Base-by-base conservation (phyloP, 2,113 vertebrate species). In the Andinoacara biseriatus region DNA sequence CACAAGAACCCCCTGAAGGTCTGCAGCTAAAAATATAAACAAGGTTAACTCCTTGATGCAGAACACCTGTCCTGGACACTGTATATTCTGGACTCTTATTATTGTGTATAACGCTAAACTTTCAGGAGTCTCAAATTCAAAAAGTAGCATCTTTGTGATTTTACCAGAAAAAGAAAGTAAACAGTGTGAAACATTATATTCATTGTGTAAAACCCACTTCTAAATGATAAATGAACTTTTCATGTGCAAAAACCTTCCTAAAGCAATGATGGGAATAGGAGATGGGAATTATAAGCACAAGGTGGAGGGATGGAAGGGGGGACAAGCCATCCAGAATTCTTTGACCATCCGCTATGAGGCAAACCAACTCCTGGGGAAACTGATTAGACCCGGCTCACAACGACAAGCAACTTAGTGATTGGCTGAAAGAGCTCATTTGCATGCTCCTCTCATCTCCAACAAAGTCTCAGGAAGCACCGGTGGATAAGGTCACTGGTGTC, bases 11-110 rank as follows among this genome's bases (percentile, higher is more conserved):
- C 91, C 92, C 91, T 87, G 80, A 92, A 91, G 89, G 87, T 88
- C 84, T 84, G 82, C 58, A 58, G 90, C 93, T 95, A 94, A 94
- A 95, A 94, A 94, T 94, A 94, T 93, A 89, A 94, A 90, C 85
- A 92, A 87, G 92, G 93, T 87, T 94, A 93, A 91, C 87, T 93
- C 87, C 86, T 90, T 82, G 83, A 91, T 90, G 90, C 87, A 83
- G 82, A 91, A 90, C 92, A 93, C 61, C 89, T 93, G 89, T 92
- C 91, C 86, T 76, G 54, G 40, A 83, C 80, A 43, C 88, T 80
- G 76, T 86, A 87, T 83, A 90, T 90, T 76, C 84, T 77, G 76
- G 43, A 83, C 77, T 87, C 24, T n/a, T 40, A 82, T 74, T 49
- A 60, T 78, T 59, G 13, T 24, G 10, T 69, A n/a, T 81, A 52